Percentiles rank a stretch among this genome's conserved stretches.
phyloP scores from a whole-genome alignment of 2,888 invertebrate species.

The Drosophila quinaria region DNA sequence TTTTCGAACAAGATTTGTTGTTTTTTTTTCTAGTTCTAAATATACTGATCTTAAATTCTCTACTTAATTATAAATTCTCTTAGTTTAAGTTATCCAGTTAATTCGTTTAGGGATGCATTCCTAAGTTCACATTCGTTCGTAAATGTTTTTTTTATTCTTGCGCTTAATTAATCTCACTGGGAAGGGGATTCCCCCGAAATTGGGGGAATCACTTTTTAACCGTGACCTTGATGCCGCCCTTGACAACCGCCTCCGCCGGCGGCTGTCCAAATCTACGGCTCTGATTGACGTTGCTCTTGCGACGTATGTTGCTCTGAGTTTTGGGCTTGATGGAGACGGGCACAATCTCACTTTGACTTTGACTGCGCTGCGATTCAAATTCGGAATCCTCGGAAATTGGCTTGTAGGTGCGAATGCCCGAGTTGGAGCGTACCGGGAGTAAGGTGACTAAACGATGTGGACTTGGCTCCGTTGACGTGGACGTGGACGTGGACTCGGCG shows the following conservation, averaged over 20 bases:
- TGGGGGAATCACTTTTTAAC: constrained; percentile 58
- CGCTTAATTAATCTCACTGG: constrained; percentile 52
- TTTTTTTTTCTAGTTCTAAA: constrained; percentile 28
- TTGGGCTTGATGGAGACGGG: constrained; percentile 66
- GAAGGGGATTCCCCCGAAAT: not conserved
- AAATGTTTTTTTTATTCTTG: not conserved
- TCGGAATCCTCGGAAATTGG: constrained; percentile 82
- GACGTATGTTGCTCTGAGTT: constrained; percentile 63
- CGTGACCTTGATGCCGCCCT: constrained; percentile 83
- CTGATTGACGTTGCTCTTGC: constrained; percentile 69
- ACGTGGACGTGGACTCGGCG: constrained; percentile 48
- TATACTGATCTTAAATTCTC: constrained; percentile 38
- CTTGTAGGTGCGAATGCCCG: constrained; percentile 90
- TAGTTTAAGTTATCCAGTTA: too few relatives aligned
- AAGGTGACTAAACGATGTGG: constrained; percentile 88
- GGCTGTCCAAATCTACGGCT: constrained; percentile 79
- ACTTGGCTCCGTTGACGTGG: constrained; percentile 79
- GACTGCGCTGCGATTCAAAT: constrained; percentile 56
- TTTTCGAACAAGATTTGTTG: constrained; percentile 73
- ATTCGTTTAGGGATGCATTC: constrained; percentile 3
- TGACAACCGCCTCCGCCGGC: constrained; percentile 84
- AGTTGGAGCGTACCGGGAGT: constrained; percentile 92
- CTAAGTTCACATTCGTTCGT: not conserved
- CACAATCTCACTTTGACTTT: constrained; percentile 32
- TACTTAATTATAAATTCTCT: constrained; percentile 12